A percentile compares a stretch with the other conserved stretches of the same genome.
These are phyloP conservation scores for Thumatha senex DNA, from an alignment of 2,888 invertebrate species.

Conservation along the genomic window DNA sequence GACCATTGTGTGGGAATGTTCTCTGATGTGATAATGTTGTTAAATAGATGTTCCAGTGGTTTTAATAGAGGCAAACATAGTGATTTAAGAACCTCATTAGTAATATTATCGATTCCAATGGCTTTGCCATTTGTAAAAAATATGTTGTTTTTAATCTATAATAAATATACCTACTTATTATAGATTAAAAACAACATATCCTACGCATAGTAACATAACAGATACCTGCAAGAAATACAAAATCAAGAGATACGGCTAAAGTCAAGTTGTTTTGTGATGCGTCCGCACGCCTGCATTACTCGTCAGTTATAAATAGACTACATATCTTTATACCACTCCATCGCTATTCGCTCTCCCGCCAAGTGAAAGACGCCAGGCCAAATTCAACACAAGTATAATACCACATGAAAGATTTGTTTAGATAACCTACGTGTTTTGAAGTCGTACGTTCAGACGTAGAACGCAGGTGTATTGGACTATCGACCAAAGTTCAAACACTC, in stretches of 20 bases:
- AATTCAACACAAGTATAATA: conserved; percentile 45
- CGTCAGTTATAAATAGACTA: conserved; percentile 76
- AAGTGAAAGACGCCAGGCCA: conserved; percentile 67
- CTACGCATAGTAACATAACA: neutral
- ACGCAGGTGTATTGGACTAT: conserved; percentile 29
- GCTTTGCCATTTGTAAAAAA: no score
- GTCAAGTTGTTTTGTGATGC: conserved; percentile 56
- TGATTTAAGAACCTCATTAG: no score
- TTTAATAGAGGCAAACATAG: no score
- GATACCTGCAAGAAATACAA: conserved; percentile 49
- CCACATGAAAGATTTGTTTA: conserved; percentile 55
- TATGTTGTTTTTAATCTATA: no score
- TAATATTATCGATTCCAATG: no score
- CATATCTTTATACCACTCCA: conserved; percentile 71
- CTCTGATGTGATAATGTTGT: no score
- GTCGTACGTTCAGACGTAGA: conserved; percentile 17
- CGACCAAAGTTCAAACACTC: conserved; percentile 20
- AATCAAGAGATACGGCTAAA: conserved; percentile 64
- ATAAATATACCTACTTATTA: neutral
- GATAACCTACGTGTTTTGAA: conserved; percentile 49
- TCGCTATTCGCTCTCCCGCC: conserved; percentile 70
- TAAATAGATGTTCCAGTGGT: no score
- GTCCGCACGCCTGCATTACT: conserved; percentile 65
- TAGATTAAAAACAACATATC: neutral
- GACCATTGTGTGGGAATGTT: no score